Conservation (phyloP, 2,113 vertebrate genomes). For the Eonycteris spelaea region DNA sequence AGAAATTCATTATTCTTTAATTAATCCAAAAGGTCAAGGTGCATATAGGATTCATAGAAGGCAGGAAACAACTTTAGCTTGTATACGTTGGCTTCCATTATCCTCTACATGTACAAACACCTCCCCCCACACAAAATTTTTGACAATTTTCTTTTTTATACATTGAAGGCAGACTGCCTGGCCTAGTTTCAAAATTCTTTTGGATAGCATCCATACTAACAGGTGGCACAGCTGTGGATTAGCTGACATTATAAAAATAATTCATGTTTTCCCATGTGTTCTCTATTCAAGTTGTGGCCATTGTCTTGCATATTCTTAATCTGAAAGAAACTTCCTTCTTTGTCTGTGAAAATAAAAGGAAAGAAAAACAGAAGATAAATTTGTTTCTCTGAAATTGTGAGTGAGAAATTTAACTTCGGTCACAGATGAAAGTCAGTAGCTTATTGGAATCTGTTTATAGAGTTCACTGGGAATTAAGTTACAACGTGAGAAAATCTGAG, state of each 20-base stretch:
- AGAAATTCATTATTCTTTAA: background rate
- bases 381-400: background rate
- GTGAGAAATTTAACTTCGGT: background rate
- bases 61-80: background rate
- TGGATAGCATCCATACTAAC: slow-evolving; percentile 25
- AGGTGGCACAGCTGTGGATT: slow-evolving; percentile 55
- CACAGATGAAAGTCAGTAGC: background rate
- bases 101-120: background rate
- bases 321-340: background rate
- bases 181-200: background rate
- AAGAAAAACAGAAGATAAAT: background rate
- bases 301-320: slow-evolving; percentile 27
- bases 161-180: background rate
- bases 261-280: background rate
- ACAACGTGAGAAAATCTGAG: background rate
- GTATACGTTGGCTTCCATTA: background rate
- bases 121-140: background rate
- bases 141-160: background rate
- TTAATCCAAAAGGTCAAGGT: background rate
- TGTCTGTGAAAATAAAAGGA: slow-evolving; percentile 3
- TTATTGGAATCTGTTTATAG: background rate
- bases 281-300: background rate
- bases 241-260: slow-evolving; percentile 33
- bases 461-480: background rate
- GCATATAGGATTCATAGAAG: background rate